Base-by-base conservation (phyloP, 2,888 invertebrate species). In the Artemia sp. region DNA sequence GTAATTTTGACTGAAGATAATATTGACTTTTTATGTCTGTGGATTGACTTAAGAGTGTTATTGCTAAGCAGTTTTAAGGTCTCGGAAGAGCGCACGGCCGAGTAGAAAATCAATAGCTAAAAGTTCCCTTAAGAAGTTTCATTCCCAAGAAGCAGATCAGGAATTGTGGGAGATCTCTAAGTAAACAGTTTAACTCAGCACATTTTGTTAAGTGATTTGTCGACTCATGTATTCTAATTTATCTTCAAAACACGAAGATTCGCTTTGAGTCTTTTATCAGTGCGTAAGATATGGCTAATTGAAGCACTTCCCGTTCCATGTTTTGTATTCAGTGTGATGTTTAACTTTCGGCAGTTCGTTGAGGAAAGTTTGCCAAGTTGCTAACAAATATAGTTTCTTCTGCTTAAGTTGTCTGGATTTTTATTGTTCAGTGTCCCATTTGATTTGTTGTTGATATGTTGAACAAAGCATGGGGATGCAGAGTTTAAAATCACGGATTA, bases 401-500 rank as follows among this genome's bases (percentile, higher is more conserved):
- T 38, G 38, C 38, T 38, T 38, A 38, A 38, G 38, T 38, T 38
- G 38, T 38, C 38, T 38, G 38, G 6, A 38, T 38, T 38, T 38
- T 38, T 38, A 38, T 38, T 38, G 38, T 38, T 38, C 38, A 38
- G 38, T 38, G 38, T 38, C 38, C 38, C 38, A 38, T 38, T 38
- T 38, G 38, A 58, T 58, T n/a, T 58, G n/a, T 58, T 58, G n/a
- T n/a, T 58, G 58, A 58, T 8, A 58, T 58, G 58, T n/a, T 58
- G 58, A 58, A 7, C 19, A 58, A 58, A 58, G 58, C 10, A 69
- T 72, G 73, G 76, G 77, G 72, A 78, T 79, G 78, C 77, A 77
- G 74, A 77, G 77, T 75, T 76, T 76, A 75, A 80, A 80, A 78
- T 77, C 75, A n/a, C 74, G 75, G 72, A 76, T 77, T 50, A 75